These are phyloP conservation scores for Ectemnius continuus DNA, from an alignment of 2,888 invertebrate species.

Conservation along the genomic window DNA sequence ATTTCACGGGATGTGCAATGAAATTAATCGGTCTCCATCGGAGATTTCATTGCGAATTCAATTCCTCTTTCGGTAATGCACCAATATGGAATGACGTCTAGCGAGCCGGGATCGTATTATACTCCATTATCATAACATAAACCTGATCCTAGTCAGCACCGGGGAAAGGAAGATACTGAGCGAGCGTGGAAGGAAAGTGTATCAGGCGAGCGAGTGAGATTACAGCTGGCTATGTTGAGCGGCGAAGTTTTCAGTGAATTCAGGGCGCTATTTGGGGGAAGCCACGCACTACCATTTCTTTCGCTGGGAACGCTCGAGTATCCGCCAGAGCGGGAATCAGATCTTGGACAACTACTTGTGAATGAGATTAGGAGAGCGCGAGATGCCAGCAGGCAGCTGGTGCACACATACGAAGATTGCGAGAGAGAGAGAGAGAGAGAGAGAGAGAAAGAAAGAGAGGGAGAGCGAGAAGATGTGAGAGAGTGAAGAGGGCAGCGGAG, in stretches of 20 bases:
- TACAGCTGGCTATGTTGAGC: not conserved
- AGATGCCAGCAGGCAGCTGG: constrained; percentile 39
- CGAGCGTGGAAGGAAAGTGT: not conserved
- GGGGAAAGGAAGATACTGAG: not conserved
- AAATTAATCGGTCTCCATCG: constrained; percentile 7
- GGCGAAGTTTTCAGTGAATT: constrained; percentile 8
- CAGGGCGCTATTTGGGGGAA: constrained; percentile 11
- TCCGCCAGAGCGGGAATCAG: constrained; percentile 17
- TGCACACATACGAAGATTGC: constrained; percentile 35
- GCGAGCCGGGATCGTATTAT: constrained; percentile 21
- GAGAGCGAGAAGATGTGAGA: not conserved
- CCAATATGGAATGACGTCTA: constrained; percentile 14
- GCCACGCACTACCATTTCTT: constrained; percentile 4
- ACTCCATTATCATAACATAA: constrained; percentile 27
- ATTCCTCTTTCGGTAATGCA: not conserved
- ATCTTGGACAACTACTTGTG: constrained; percentile 18
- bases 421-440: constrained; percentile 1
- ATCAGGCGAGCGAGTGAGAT: not conserved
- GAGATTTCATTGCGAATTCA: constrained; percentile 38
- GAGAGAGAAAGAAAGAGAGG: constrained; percentile 2
- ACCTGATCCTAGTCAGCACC: constrained; percentile 4
- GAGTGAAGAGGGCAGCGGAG: not conserved
- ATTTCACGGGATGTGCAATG: constrained; percentile 11
- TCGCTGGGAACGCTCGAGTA: constrained; percentile 11
- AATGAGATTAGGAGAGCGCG: constrained; percentile 38